Evolutionary conservation across 1,140 invertebrate species (phyloP), one percentile per base, ranked within the genome.

Genomic region (Caerostris darwini): DNA sequence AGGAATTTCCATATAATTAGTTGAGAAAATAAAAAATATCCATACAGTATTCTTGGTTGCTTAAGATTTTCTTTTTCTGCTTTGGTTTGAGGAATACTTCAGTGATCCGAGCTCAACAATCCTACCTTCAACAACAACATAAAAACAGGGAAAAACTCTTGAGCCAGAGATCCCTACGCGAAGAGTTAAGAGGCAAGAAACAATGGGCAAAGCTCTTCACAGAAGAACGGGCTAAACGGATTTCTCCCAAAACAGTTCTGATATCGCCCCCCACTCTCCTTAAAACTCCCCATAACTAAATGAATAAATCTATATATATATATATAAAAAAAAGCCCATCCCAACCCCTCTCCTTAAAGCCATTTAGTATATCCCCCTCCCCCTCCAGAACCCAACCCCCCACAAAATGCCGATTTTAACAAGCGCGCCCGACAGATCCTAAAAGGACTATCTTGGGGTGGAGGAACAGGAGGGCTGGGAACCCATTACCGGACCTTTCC

Each of bases 341-440:
- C 58, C 34, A 71, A 53, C 34, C 67, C 56, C 58, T 58, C 90
- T 92, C 83, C 82, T 86, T 93, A 87, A 93, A 93, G 83, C 92
- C 92, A 93, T 93, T 93, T 93, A 93, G 92, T 61, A 82, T 14
- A n/a, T 34, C 19, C 50, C 59, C 81, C 81, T 34, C 50, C 59
- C 81, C 59, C 50, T 54, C 58, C 50, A 56, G 77, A 83, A 64
- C 56, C 57, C 19, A 7, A 3, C 71, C 89, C 50, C 19, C 89
- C 89, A 53, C 58, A 92, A 92, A 85, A 92, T 64, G 34, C 81
- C 82, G 58, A 94, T 89, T 88, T 89, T 94, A 89, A 94, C 85
- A 94, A 86, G 82, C 81, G 19, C 56, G 50, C 17, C 69, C 85
- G 57, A 59, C 85, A 67, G 87, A 89, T 69, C 89, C 71, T 91